A percentile compares a stretch with the other conserved stretches of the same genome.
Evolutionary conservation across 1,140 invertebrate genomes (phyloP).

Genomic region (Platyura marginata): DNA sequence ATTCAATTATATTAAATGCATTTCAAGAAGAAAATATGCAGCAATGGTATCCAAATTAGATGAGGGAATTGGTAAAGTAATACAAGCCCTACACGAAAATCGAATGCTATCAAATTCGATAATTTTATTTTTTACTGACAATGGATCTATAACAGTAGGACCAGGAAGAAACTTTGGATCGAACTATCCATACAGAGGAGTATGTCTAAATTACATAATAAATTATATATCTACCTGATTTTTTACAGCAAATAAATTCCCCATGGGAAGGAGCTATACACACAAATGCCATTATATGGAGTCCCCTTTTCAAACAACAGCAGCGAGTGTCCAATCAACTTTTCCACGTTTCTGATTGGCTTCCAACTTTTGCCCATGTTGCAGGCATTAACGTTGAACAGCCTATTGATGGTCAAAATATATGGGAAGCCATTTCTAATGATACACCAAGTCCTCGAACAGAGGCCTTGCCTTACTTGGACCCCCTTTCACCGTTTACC

Average conservation of each 20-base stretch:
- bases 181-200: constrained; percentile 73
- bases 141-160: constrained; percentile 55
- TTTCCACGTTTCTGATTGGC: constrained; percentile 71
- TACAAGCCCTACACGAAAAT: constrained; percentile 42
- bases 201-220: constrained; percentile 15
- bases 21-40: constrained; percentile 59
- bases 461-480: constrained; percentile 54
- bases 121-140: constrained; percentile 53
- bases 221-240: background rate
- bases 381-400: constrained; percentile 27
- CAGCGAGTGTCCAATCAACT: constrained; percentile 48
- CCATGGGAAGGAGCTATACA: constrained; percentile 73
- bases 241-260: constrained; percentile 43
- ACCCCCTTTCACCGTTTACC: constrained; percentile 39
- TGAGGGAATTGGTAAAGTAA: constrained; percentile 60
- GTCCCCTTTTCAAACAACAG: constrained; percentile 33
- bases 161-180: constrained; percentile 58
- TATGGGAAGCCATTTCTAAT: constrained; percentile 40
- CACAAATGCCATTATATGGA: constrained; percentile 62
- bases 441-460: constrained; percentile 28
- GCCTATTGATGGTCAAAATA: constrained; percentile 47
- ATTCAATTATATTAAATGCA: constrained; percentile 56
- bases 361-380: constrained; percentile 58
- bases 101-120: constrained; percentile 52
- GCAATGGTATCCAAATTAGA: constrained; percentile 76